These are phyloP conservation scores for Micrastur ruficollis DNA, from an alignment of 2,797 vertebrate genomes.

Conservation along the genomic window DNA sequence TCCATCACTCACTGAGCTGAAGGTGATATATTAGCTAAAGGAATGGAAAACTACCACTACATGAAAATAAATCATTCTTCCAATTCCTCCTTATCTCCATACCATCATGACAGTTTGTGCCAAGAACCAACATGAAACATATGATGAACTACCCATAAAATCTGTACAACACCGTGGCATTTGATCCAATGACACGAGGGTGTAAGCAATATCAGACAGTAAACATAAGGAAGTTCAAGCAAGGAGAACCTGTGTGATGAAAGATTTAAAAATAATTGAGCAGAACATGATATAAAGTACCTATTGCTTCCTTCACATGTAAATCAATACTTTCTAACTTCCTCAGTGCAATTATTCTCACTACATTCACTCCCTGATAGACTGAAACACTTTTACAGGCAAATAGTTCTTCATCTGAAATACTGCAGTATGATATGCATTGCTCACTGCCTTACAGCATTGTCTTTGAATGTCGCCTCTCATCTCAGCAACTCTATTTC, in stretches of 20 bases:
- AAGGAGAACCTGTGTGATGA: not conserved
- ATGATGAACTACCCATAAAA: not conserved
- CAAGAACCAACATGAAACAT: not conserved
- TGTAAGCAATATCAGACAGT: not conserved
- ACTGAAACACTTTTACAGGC: not conserved
- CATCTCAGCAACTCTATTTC: not conserved
- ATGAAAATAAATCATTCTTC: not conserved
- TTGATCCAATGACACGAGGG: not conserved
- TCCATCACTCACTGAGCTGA: not conserved
- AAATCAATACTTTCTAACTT: not conserved
- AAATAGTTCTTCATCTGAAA: not conserved
- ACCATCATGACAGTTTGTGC: not conserved
- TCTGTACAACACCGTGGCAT: fast-evolving
- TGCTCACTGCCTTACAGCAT: not conserved
- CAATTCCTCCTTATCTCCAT: not conserved
- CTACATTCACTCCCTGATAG: not conserved
- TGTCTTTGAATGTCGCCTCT: not conserved
- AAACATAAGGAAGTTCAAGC: not conserved
- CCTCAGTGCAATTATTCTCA: not conserved
- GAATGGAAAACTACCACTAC: conserved; percentile 44
- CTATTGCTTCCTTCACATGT: not conserved
- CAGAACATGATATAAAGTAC: not conserved
- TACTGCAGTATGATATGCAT: not conserved
- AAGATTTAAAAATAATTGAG: not conserved
- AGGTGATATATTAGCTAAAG: conserved; percentile 17